Percentiles rank a stretch among this genome's conserved stretches.
These are phyloP conservation scores for Peromyscus melanophrys DNA, from an alignment of 2,797 vertebrate genomes.

Conservation along the genomic window DNA sequence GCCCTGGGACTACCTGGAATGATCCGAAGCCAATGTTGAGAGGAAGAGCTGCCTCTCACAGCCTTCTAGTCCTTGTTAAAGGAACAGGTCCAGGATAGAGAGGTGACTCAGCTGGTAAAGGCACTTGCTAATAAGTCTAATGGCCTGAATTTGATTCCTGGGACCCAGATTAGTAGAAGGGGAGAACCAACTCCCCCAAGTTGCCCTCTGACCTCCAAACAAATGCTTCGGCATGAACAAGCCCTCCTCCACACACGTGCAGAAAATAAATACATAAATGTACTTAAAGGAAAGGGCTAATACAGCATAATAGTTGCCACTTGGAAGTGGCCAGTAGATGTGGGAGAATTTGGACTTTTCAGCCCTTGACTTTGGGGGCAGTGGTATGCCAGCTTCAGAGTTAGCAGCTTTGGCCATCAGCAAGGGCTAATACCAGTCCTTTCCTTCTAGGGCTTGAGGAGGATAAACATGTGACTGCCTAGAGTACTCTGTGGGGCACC, in stretches of 20 bases:
- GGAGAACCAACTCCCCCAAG: neutral
- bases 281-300: neutral
- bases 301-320: neutral
- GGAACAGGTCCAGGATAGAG: neutral
- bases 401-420: neutral
- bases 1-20: neutral
- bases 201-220: neutral
- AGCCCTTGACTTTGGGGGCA: neutral
- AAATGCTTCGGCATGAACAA: neutral
- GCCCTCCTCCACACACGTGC: neutral
- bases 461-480: neutral
- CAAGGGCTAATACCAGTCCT: neutral
- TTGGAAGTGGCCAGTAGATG: accelerated
- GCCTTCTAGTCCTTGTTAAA: neutral
- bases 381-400: neutral
- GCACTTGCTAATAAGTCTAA: neutral
- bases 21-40: neutral
- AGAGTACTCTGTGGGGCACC: neutral
- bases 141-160: neutral
- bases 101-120: neutral
- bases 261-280: neutral
- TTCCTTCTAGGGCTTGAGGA: neutral
- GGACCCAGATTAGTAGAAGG: neutral
- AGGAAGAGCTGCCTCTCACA: accelerated
- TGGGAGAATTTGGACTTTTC: neutral